Base-by-base conservation (phyloP, 2,888 invertebrate genomes). In the Axea sp. region DNA sequence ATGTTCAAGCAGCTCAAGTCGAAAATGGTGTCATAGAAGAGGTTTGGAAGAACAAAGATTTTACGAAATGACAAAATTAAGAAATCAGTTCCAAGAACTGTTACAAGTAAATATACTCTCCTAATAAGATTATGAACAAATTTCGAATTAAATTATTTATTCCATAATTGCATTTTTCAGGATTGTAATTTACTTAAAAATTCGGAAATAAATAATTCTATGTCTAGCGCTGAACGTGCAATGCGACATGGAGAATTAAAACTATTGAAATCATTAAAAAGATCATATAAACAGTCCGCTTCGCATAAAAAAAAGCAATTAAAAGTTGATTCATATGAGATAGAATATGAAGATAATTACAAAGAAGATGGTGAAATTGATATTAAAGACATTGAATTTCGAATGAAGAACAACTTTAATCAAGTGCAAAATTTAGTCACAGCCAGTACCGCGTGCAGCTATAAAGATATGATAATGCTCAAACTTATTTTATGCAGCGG, bases 11-110 rank as follows among this genome's bases (percentile, higher is more conserved):
- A 79, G 76, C 64, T 77, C 68, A 3, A 85, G 85, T 59, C 90
- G 93, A 35, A 92, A 92, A 67, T 99, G 99, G 99, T 96, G 98
- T 79, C 92, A 92, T 75, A 91, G 94, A 60, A 90, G 97, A 62
- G 98, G 97, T 0, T 90, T 99, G 3, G 99, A 99, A 87, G 99
- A 99, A 85, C 98, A 99, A 87, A 89, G 99, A 12, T 94, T 99
- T 82, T 99, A 98, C 83, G 99, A 99, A 88, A 94, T 97, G 82
- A 96, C 95, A 0, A 99, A 99, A 89, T 89, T 99, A 3, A 91
- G 97, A 24, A 91, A 93, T 14, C 99, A 99, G 87, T 95, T 98
- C 81, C 91, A 94, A 82, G 93, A 94, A 57, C 90, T 97, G 67
- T 89, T 98, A 7, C 92, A 92, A 89, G 94, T 93, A 49, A 67